These are phyloP conservation scores for Spodoptera exigua DNA, from an alignment of 2,888 invertebrate genomes.

Conservation along the genomic window DNA sequence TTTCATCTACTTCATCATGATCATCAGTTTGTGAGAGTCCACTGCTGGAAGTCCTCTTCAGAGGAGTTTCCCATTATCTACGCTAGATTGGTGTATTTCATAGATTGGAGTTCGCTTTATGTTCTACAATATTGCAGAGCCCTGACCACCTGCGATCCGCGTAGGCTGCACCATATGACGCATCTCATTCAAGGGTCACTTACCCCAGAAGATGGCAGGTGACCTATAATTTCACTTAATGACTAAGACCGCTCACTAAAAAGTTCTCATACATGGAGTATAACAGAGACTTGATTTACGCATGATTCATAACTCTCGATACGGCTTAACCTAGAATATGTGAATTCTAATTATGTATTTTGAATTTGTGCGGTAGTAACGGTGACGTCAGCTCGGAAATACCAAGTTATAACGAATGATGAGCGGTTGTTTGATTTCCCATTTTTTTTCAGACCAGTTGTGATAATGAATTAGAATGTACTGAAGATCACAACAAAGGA, in stretches of 20 bases:
- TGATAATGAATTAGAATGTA: neutral
- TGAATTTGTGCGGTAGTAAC: neutral
- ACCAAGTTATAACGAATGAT: conserved; percentile 34
- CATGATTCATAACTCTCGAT: conserved; percentile 32
- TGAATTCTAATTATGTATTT: conserved; percentile 10
- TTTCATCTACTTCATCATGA: too few species aligned
- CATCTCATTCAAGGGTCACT: conserved; percentile 1
- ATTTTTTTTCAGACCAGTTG: neutral
- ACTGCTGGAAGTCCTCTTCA: too few species aligned
- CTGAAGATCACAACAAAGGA: too few species aligned
- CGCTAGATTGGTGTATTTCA: too few species aligned
- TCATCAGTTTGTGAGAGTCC: too few species aligned
- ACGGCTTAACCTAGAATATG: conserved; percentile 33
- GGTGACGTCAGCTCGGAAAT: conserved; percentile 40
- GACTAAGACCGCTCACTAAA: conserved; percentile 37
- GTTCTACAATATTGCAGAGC: too few species aligned
- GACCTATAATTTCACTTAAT: conserved; percentile 40
- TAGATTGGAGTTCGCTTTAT: too few species aligned
- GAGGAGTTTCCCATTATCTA: too few species aligned
- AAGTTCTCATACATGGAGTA: conserved; percentile 2
- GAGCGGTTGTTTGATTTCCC: neutral
- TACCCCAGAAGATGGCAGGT: conserved; percentile 13
- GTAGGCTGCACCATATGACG: too few species aligned
- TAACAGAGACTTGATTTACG: conserved; percentile 11
- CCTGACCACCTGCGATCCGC: too few species aligned